These are phyloP conservation scores for Parnassius orleans DNA, from an alignment of 2,888 invertebrate species.

Conservation along the genomic window DNA sequence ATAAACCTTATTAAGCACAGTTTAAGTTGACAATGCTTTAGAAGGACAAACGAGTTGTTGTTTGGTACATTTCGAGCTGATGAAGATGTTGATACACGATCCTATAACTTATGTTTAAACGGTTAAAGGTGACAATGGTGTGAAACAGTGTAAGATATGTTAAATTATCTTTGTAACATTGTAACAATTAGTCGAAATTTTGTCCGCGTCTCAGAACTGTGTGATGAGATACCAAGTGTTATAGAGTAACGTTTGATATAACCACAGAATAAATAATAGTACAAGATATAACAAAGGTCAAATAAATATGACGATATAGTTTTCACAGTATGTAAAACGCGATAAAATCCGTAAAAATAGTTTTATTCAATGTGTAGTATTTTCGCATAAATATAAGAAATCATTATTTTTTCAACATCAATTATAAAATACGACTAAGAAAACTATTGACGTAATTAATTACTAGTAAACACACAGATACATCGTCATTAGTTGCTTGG, in stretches of 20 bases:
- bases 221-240: not conserved
- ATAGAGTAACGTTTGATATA: not conserved
- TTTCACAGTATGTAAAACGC: no score
- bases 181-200: not conserved
- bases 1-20: not conserved
- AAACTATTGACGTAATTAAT: no score
- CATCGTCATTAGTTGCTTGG: no score
- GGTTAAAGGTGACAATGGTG: not conserved
- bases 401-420: no score
- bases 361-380: no score
- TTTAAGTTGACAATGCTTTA: not conserved
- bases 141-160: not conserved
- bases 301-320: not conserved
- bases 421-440: no score
- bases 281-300: slow-evolving; percentile 1
- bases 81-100: not conserved
- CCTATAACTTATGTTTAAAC: not conserved
- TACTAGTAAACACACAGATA: no score
- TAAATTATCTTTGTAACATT: not conserved
- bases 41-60: no score
- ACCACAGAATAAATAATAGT: no score
- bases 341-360: no score
- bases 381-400: no score
- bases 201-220: not conserved
- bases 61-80: no score